Conservation (phyloP, 2,113 vertebrate species). For the Phalacrocorax carbo region DNA sequence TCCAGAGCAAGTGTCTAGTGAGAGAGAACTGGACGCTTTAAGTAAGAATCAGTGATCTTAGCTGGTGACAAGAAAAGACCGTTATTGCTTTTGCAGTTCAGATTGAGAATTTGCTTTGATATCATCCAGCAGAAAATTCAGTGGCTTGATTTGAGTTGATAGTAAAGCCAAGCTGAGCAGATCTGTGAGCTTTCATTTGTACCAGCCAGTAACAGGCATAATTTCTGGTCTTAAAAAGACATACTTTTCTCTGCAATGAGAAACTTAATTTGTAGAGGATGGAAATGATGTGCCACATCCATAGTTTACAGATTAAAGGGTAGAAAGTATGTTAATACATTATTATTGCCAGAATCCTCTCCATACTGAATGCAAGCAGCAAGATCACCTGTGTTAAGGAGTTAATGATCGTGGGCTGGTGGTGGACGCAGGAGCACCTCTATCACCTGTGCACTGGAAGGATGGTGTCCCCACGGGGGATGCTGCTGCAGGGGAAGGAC, state of each 20-base stretch:
- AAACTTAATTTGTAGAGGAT: not conserved
- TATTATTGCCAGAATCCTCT: not conserved
- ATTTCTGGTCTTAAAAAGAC: not conserved
- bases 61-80: not conserved
- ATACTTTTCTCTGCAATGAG: not conserved
- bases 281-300: not conserved
- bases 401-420: rapidly evolving
- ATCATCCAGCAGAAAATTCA: not conserved
- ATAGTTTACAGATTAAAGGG: not conserved
- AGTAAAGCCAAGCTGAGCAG: not conserved
- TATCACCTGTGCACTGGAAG: not conserved
- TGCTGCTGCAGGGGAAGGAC: not conserved
- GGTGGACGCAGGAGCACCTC: not conserved
- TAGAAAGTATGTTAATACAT: rapidly evolving
- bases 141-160: not conserved
- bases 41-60: not conserved
- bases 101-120: not conserved
- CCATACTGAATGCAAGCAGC: not conserved
- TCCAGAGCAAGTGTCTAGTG: not conserved
- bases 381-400: not conserved
- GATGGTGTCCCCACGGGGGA: not conserved
- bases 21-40: not conserved
- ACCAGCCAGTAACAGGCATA: not conserved
- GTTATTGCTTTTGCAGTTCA: not conserved
- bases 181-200: not conserved